phyloP scores from a whole-genome alignment of 2,113 vertebrate genomes.

The Tretioscincus oriximinensis region DNA sequence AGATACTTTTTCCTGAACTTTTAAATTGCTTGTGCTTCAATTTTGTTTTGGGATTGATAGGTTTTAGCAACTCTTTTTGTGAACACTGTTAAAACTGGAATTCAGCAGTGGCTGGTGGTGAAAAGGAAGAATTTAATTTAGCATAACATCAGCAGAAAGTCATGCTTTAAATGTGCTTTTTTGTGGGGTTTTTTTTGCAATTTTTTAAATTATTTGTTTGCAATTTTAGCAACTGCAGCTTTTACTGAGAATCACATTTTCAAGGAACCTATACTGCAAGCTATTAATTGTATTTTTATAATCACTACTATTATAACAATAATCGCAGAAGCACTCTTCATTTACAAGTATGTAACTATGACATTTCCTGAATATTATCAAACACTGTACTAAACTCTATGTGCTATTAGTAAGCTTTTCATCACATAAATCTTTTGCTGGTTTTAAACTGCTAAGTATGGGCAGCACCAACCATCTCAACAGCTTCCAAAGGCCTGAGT shows the following conservation, averaged over 20 bases:
- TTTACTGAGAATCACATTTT: not conserved
- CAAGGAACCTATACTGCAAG: not conserved
- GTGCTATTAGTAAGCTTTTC: not conserved
- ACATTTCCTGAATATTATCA: not conserved
- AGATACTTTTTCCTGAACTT: no score
- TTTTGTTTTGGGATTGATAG: no score
- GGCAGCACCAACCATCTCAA: not conserved
- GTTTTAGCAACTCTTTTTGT: no score
- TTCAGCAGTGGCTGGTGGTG: not conserved
- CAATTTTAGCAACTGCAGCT: not conserved
- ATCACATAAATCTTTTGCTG: not conserved
- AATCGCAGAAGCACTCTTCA: not conserved
- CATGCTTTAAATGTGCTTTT: not conserved
- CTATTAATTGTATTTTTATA: not conserved
- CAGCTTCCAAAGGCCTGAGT: not conserved
- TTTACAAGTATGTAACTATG: not conserved
- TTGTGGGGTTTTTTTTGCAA: no score
- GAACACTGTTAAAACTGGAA: fast-evolving
- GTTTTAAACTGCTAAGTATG: not conserved
- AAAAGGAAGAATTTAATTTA: not conserved
- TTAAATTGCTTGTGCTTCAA: no score
- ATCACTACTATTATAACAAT: not conserved
- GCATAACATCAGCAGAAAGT: not conserved
- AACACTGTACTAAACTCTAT: not conserved
- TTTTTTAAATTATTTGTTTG: no score